A percentile compares a stretch with the other conserved stretches of the same genome.
Conservation (phyloP, 2,888 invertebrate genomes). For the Parelbella ahira region DNA sequence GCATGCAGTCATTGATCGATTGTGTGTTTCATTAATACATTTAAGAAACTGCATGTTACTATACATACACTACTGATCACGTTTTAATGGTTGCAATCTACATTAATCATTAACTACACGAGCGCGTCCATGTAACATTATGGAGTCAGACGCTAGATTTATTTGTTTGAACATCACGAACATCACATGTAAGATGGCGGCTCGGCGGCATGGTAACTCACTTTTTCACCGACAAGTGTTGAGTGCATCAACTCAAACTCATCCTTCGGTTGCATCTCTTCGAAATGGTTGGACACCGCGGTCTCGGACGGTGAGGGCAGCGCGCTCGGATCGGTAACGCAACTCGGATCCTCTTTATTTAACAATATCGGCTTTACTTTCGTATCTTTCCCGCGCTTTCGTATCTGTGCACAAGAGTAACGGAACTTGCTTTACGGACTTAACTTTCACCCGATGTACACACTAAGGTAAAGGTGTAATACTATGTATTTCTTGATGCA, state of each 20-base stretch:
- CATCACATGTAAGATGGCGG: conserved; percentile 6
- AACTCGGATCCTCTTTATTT: conserved; percentile 85
- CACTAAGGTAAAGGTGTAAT: too few relatives aligned
- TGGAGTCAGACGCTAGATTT: conserved; percentile 7
- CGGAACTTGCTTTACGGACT: too few relatives aligned
- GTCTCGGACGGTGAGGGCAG: conserved; percentile 58
- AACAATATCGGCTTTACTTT: conserved; percentile 87
- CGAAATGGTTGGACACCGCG: conserved; percentile 84
- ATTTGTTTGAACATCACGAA: too few relatives aligned
- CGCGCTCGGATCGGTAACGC: conserved; percentile 73
- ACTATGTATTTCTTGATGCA: too few relatives aligned
- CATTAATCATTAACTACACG: too few relatives aligned
- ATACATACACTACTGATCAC: too few relatives aligned
- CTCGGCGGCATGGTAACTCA: conserved; percentile 53
- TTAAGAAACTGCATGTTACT: too few relatives aligned
- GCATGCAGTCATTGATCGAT: too few relatives aligned
- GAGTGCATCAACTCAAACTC: conserved; percentile 80
- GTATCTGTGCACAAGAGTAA: conserved; percentile 68
- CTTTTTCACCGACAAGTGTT: conserved; percentile 63
- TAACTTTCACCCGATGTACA: too few relatives aligned
- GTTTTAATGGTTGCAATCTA: too few relatives aligned
- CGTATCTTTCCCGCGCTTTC: conserved; percentile 85
- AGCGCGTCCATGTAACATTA: conserved; percentile 3
- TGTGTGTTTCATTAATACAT: too few relatives aligned
- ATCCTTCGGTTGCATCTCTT: conserved; percentile 90